Base-by-base conservation (phyloP, 2,797 vertebrate genomes). In the Typhlichthys eigenmanni region DNA sequence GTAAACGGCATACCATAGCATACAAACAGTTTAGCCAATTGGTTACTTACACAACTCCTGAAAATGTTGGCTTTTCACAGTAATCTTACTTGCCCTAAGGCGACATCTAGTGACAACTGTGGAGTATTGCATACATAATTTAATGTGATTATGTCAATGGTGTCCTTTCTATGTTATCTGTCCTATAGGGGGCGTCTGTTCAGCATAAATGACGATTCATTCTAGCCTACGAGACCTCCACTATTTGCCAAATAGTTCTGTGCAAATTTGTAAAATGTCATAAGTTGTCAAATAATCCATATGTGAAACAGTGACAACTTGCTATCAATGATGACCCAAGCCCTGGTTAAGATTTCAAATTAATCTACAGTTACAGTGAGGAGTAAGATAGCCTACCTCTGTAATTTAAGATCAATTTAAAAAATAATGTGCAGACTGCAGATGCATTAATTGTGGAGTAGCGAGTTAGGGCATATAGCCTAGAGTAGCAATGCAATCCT, bases 31-130 rank as follows among this genome's bases (percentile, higher is more conserved):
- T 29, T 29, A 29, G 3, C 24, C 4, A 29, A 4, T 38, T 38
- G 5, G 8, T 38, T 38, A 9, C 34, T 38, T 6, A 9, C 8
- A 8, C 34, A 38, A 38, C 5, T 38, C 8, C 5, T 38, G 5
- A 6, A 38, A 8, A 6, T 38, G 34, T 38, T 38, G 34, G 1
- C 7, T 38, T 38, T 38, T 38, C 34, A 38, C 34, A 9, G 50
- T 10, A 10, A 2, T 65, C 24, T 14, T 2, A 29, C 10, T 54
- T 49, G 55, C 8, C 68, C 58, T 2, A 5, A 63, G 51, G 43
- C 61, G 82, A 71, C 74, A 75, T 68, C 83, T 75, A 77, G 79
- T 74, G 83, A 79, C 5, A 43, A 50, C 32, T 3, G 59, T 11
- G 2, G 67, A n/a, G 46, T 19, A 56, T 16, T 72, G 54, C 66